phyloP scores from a whole-genome alignment of 2,888 invertebrate species.

The Nomada flava region DNA sequence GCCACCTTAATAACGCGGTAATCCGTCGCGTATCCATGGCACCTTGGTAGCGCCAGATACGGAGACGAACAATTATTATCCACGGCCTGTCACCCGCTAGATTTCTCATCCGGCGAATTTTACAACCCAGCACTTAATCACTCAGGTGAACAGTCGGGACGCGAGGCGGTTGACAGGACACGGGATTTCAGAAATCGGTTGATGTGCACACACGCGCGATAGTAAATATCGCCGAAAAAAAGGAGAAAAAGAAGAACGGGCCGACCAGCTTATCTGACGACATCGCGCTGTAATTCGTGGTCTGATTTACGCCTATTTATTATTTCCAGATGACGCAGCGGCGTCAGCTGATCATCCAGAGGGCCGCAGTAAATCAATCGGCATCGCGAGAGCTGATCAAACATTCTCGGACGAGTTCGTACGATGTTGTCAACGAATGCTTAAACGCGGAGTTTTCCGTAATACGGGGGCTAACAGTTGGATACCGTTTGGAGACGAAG shows the following conservation, averaged over 20 bases:
- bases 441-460: slow-evolving; percentile 25
- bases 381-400: slow-evolving; percentile 56
- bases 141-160: slow-evolving; percentile 61
- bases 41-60: slow-evolving; percentile 70
- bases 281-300: slow-evolving; percentile 68
- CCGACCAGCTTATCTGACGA: slow-evolving; percentile 78
- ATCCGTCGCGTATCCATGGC: slow-evolving; percentile 67
- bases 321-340: slow-evolving; percentile 66
- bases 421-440: slow-evolving; percentile 9
- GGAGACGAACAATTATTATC: slow-evolving; percentile 57
- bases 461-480: slow-evolving; percentile 2
- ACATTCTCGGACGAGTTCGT: slow-evolving; percentile 47
- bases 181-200: slow-evolving; percentile 78
- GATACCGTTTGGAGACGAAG: not conserved
- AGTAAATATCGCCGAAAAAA: slow-evolving; percentile 46
- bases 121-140: slow-evolving; percentile 78
- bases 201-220: slow-evolving; percentile 71
- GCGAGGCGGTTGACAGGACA: slow-evolving; percentile 57
- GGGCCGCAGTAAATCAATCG: slow-evolving; percentile 69
- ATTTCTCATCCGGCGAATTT: slow-evolving; percentile 72
- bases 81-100: slow-evolving; percentile 55
- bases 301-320: slow-evolving; percentile 82
- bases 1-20: slow-evolving; percentile 71
- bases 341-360: slow-evolving; percentile 67
- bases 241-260: slow-evolving; percentile 40